Conservation (phyloP, 2,113 vertebrate species). For the Eurypyga helias region DNA sequence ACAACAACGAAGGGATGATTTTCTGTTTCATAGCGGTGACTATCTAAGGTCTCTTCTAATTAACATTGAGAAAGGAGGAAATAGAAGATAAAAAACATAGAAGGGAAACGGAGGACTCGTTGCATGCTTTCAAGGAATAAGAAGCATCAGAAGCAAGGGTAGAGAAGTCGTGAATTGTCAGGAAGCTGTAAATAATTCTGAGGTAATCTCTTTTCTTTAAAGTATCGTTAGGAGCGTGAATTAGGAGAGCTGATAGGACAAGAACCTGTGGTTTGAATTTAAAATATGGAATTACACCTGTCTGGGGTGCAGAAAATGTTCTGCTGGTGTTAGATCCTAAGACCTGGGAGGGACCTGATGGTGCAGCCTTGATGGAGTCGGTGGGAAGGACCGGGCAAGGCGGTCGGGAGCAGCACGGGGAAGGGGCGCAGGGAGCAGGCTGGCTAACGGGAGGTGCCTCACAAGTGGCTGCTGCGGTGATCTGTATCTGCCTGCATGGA, state of each 20-base stretch:
- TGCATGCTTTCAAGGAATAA: background rate
- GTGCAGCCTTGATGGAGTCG: rapidly evolving
- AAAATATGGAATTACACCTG: background rate
- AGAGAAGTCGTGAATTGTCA: background rate
- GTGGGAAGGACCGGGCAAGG: rapidly evolving
- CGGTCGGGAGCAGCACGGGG: background rate
- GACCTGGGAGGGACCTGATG: background rate
- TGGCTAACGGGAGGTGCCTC: background rate
- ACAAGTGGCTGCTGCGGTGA: rapidly evolving
- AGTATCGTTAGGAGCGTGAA: background rate
- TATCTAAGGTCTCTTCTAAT: background rate
- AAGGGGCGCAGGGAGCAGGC: background rate
- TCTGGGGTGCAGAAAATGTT: background rate
- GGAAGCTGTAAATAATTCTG: background rate
- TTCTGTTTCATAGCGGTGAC: background rate
- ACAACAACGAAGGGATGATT: background rate
- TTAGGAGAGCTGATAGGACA: background rate
- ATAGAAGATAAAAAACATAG: background rate
- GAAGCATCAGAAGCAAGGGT: background rate
- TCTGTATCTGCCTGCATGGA: rapidly evolving
- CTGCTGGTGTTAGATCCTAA: background rate
- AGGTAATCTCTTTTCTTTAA: background rate
- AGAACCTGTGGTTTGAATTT: background rate
- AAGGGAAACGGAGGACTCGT: background rate
- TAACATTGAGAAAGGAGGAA: background rate